A percentile compares a stretch with the other conserved stretches of the same genome.
phyloP scores from a whole-genome alignment of 2,888 invertebrate species.

The Eupithecia abbreviata region DNA sequence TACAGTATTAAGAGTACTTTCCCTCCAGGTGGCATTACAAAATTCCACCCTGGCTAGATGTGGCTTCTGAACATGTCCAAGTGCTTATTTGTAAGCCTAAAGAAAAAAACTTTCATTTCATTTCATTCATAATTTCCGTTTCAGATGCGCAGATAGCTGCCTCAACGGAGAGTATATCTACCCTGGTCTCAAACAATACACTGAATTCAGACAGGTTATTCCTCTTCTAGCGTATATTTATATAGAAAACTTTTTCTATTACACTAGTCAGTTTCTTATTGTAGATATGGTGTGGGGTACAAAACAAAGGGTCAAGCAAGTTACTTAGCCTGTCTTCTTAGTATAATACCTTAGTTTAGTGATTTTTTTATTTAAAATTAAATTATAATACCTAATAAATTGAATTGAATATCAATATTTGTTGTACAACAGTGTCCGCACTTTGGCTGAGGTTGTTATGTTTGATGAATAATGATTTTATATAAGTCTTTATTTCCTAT shows the following conservation, averaged over 20 bases:
- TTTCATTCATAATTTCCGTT: conserved; percentile 11
- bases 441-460: neutral
- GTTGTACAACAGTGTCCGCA: conserved; percentile 7
- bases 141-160: conserved; percentile 61
- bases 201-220: conserved; percentile 36
- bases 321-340: neutral
- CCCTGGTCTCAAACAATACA: conserved; percentile 60
- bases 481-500: neutral
- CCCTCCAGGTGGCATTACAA: no score
- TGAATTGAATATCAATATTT: neutral
- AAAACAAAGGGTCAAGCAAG: conserved; percentile 43
- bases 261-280: conserved; percentile 66
- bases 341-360: neutral
- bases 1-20: no score
- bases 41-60: no score
- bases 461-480: conserved; percentile 1
- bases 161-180: conserved; percentile 65
- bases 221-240: conserved; percentile 54
- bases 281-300: conserved; percentile 66
- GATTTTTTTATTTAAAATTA: neutral
- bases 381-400: neutral
- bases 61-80: no score
- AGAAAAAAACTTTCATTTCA: no score
- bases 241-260: conserved; percentile 66
- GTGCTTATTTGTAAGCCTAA: no score